Evolutionary conservation across 2,797 vertebrate genomes (phyloP).

Genomic region (Danio choprae): DNA sequence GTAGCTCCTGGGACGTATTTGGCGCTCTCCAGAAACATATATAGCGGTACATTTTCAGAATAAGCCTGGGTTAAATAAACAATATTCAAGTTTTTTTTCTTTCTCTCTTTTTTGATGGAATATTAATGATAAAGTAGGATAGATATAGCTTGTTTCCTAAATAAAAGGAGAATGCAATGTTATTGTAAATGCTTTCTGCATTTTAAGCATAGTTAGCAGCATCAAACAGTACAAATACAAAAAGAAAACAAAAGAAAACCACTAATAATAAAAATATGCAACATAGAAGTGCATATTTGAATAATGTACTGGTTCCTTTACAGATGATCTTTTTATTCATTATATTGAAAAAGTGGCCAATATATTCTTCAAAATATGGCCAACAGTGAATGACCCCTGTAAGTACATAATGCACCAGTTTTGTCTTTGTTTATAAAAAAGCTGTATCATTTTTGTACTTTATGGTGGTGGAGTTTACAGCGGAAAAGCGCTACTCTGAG

Average conservation of each 20-base stretch:
- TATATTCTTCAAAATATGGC: not conserved
- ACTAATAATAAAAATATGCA: no score
- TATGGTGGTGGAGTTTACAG: conserved; percentile 67
- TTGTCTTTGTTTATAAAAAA: conserved; percentile 26
- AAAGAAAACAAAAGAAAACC: not conserved
- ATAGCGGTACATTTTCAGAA: no score
- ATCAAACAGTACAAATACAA: not conserved
- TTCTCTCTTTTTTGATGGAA: no score
- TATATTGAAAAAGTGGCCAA: not conserved
- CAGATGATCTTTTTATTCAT: not conserved
- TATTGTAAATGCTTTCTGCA: not conserved
- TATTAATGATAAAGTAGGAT: not conserved
- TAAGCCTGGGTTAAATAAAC: no score
- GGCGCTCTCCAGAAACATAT: no score
- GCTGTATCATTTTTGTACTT: conserved; percentile 61
- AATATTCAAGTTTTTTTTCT: no score
- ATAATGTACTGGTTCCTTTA: not conserved
- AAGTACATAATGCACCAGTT: not conserved
- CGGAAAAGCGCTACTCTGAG: conserved; percentile 86
- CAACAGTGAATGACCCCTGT: not conserved
- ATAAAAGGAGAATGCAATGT: not conserved
- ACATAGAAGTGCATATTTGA: not conserved
- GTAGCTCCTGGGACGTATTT: no score
- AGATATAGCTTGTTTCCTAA: not conserved
- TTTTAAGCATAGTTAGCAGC: not conserved